Base-by-base conservation (phyloP, 2,113 vertebrate genomes). In the Clinocottus analis region DNA sequence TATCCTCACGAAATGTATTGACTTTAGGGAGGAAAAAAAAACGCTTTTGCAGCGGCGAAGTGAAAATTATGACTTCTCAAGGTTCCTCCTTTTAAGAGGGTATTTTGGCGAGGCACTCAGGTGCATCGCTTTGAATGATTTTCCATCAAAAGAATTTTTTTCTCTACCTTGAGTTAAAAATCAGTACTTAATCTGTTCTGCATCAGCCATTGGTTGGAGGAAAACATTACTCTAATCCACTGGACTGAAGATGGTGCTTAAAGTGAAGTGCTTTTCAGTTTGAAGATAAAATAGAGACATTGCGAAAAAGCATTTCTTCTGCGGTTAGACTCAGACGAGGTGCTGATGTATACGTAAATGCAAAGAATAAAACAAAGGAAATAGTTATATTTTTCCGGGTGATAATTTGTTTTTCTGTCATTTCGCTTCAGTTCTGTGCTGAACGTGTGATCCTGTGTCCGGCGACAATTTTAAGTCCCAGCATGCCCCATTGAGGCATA, bases 31-130 rank as follows among this genome's bases (percentile, higher is more conserved):
- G 19, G 2, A 4, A 8, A 12, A 33, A 73, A 82, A 79, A 58
- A 35, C 49, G 83, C 83, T 89, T 81, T 62, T 65, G 71, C 69
- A 78, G 76, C 83, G 83, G 66, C 51, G 58, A 70, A 87, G 76
- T 63, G 77, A 78, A 89, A 89, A 82, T 88, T 31, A 80, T 67
- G 78, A 87, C 72, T 86, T 85, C 74, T 89, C 90, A 92, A 92
- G 91, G 91, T 90, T 78, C 62, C 72, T 77, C 58, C 56, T 86
- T 86, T 88, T 70, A 47, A 86, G 64, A 70, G 75, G 61, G 69
- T 58, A n/a, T 90, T 89, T 90, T 69, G 81, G 67, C 72, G 62
- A 64, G 37, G 75, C 75, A 27, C 73, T 80, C 70, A 78, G 83
- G 43, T 82, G 89, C 72, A 83, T 73, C 25, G 68, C 79, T 83